These are phyloP conservation scores for Panagrolaimus sp. DNA, from an alignment of 1,140 invertebrate species.

Conservation along the genomic window DNA sequence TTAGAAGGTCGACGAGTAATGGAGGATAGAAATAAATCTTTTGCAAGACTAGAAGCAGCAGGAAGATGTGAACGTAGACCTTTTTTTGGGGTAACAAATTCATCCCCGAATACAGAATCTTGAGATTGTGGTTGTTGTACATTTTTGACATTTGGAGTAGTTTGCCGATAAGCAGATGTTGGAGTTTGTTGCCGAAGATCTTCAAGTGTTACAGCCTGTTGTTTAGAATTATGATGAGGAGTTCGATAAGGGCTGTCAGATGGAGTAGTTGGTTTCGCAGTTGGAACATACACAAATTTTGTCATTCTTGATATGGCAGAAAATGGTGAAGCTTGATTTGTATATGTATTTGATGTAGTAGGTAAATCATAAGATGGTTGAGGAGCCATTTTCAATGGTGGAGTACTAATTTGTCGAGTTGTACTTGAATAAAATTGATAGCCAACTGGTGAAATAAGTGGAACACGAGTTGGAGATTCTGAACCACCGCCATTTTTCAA, in stretches of 20 bases:
- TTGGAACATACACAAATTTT: constrained; percentile 36
- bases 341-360: too few relatives aligned
- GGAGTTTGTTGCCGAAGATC: constrained; percentile 27
- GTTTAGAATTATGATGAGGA: too few relatives aligned
- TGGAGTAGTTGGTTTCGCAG: too few relatives aligned
- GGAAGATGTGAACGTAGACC: too few relatives aligned
- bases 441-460: too few relatives aligned
- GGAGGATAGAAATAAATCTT: too few relatives aligned
- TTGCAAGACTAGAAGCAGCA: neutral
- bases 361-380: constrained; percentile 2
- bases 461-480: constrained; percentile 12
- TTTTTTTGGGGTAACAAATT: neutral
- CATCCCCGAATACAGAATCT: neutral
- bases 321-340: neutral
- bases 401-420: neutral
- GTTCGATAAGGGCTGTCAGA: too few relatives aligned
- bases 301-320: constrained; percentile 23
- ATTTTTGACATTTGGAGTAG: constrained; percentile 22
- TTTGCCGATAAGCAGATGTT: constrained; percentile 33
- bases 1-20: neutral
- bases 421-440: neutral
- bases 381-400: neutral
- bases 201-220: constrained; percentile 9
- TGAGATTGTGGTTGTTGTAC: constrained; percentile 18
- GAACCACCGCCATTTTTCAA: constrained; percentile 56